Base-by-base conservation (phyloP, 2,888 invertebrate species). In the Caenorhabditis plicata region DNA sequence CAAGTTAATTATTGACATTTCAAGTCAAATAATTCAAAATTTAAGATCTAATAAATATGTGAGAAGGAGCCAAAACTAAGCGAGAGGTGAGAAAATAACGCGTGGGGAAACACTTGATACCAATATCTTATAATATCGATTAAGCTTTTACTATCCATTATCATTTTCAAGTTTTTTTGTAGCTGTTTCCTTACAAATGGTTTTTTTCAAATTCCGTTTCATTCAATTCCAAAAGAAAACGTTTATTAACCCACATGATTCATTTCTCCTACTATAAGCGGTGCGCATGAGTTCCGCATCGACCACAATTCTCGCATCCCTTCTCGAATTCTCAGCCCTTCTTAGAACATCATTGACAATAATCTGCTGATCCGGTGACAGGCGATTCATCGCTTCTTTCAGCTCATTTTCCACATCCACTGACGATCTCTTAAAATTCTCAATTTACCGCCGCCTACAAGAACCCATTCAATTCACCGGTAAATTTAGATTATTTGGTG, bases 291-390 rank as follows among this genome's bases (percentile, higher is more conserved):
- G 48, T 23, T 58, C 48, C 9, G 61, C 61, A 17, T 76, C 74
- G 25, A 76, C 57, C 5, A 74, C 73, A 3, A 74, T 45, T 43
- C 64, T 57, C 3, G 68, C 76, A 20, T 65, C 55, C 42, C 60
- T 58, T 26, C 73, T 58, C 4, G 76, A 76, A 13, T 39, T 46
- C 46, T 74, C 69, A 1, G 76, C 76, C 25, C 74, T 63, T 31
- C 58, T 49, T 17, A 76, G 38, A 3, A 73, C 61, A 31, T 53
- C 54, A 43, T 60, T 49, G 17, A 60, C 44, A 8, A 60, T 26
- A 29, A 29, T 36, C 22, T 54, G 53, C 19, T 60, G 60, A 29
- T 60, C 54, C 17, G 49, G 46, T 15, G 54, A 50, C 26, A 60
- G 35, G 5, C 50, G 33, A 43, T 53, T 46, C 50, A 60, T 60